Evolutionary conservation across 2,888 invertebrate genomes (phyloP).

Genomic region (Scaeva pyrastri): DNA sequence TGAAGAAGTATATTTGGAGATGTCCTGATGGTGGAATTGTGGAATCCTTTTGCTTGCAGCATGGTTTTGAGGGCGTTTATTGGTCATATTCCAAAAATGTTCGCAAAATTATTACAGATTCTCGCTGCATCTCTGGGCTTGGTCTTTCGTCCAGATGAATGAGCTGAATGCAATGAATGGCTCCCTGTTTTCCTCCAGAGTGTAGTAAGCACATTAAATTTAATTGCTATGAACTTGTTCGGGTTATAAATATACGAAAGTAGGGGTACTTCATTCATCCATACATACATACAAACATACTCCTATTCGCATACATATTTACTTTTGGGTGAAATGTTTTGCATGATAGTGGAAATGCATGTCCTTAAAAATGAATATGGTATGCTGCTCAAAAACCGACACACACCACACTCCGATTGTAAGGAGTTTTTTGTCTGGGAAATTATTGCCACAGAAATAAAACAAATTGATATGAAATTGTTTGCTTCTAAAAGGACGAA

Average conservation of each 20-base stretch:
- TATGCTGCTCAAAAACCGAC: background rate
- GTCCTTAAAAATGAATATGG: slow-evolving; percentile 19
- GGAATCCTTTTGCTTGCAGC: slow-evolving; percentile 29
- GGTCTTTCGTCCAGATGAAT: slow-evolving; percentile 70
- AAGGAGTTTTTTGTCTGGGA: slow-evolving; percentile 58
- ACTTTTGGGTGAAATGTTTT: slow-evolving; percentile 34
- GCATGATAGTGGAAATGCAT: slow-evolving; percentile 38
- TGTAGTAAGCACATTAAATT: slow-evolving; percentile 73
- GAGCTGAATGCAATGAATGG: slow-evolving; percentile 71
- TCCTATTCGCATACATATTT: background rate
- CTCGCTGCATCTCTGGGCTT: slow-evolving; percentile 38
- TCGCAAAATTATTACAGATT: slow-evolving; percentile 62
- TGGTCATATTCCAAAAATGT: slow-evolving; percentile 75
- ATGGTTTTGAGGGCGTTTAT: slow-evolving; percentile 71
- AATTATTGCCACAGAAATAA: slow-evolving; percentile 57
- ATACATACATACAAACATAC: background rate
- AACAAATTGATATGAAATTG: slow-evolving; percentile 57
- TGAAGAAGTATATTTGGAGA: background rate
- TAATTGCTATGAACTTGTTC: slow-evolving; percentile 76
- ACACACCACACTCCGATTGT: slow-evolving; percentile 36
- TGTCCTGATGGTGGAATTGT: background rate
- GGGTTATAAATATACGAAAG: slow-evolving; percentile 15
- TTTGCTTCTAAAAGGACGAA: slow-evolving; percentile 4
- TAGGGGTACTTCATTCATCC: too few species aligned
- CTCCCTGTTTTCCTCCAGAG: slow-evolving; percentile 59